These are phyloP conservation scores for Cybosia mesomella DNA, from an alignment of 2,888 invertebrate genomes.

Conservation along the genomic window DNA sequence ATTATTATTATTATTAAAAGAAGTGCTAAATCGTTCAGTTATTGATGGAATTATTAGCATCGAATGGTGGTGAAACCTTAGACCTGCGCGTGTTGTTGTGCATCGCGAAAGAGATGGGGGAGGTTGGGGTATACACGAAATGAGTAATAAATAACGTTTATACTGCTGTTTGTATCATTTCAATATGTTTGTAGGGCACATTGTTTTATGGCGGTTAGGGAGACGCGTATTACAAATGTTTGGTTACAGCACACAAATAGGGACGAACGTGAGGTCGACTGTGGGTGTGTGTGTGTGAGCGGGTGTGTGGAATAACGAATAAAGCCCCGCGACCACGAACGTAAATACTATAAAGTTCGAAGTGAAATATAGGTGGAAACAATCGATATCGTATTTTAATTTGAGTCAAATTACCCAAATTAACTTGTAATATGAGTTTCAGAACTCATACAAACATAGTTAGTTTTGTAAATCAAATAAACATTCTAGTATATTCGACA, in stretches of 20 bases:
- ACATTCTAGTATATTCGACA: too few relatives aligned
- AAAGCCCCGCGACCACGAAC: background rate
- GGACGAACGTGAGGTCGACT: slow-evolving; percentile 4
- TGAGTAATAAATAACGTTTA: background rate
- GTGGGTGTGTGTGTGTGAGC: background rate
- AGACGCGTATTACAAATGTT: background rate
- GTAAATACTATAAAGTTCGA: background rate
- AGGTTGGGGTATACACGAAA: background rate
- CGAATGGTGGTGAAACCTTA: background rate
- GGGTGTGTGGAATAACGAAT: background rate
- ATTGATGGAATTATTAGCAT: background rate
- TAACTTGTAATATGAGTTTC: background rate
- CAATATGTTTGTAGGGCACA: background rate
- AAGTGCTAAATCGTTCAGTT: background rate
- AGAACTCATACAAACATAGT: too few relatives aligned
- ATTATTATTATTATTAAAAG: too few relatives aligned
- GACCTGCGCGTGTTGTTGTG: background rate
- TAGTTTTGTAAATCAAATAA: too few relatives aligned
- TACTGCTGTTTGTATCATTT: background rate
- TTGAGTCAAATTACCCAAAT: background rate
- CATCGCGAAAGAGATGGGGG: background rate
- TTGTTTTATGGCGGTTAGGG: background rate
- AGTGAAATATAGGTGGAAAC: background rate
- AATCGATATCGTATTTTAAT: background rate
- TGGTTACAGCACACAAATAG: slow-evolving; percentile 22